Evolutionary conservation across 1,140 invertebrate species (phyloP).

Genomic region (Littorina saxatilis): DNA sequence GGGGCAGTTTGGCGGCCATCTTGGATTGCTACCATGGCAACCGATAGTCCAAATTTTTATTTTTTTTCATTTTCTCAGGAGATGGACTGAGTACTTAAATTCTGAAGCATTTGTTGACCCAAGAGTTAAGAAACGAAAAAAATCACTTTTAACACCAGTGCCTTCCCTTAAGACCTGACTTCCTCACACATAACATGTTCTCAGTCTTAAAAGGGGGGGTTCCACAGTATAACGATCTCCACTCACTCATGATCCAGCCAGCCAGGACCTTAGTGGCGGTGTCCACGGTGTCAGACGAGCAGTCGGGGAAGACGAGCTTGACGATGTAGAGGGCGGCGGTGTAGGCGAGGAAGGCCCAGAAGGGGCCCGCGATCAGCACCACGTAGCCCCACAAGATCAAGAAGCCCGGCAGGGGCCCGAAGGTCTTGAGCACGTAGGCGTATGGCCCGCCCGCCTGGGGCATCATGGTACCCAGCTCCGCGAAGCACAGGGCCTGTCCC

Average conservation of each 20-base stretch:
- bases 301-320: slow-evolving; percentile 63
- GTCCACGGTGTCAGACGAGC: slow-evolving; percentile 51
- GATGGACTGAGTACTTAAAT: too few relatives aligned
- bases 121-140: too few relatives aligned
- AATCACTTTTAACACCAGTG: too few relatives aligned
- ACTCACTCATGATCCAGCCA: slow-evolving; percentile 68
- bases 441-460: slow-evolving; percentile 98
- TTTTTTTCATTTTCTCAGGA: too few relatives aligned
- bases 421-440: slow-evolving; percentile 94
- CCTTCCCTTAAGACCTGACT: too few relatives aligned
- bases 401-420: slow-evolving; percentile 91
- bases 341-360: slow-evolving; percentile 75
- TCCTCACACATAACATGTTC: too few relatives aligned
- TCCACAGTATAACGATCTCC: too few relatives aligned
- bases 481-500: slow-evolving; percentile 95
- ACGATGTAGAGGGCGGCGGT: slow-evolving; percentile 69
- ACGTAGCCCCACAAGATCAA: slow-evolving; percentile 92
- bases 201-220: too few relatives aligned
- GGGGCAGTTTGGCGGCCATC: too few relatives aligned
- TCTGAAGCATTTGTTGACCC: too few relatives aligned
- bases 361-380: slow-evolving; percentile 83
- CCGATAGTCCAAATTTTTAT: too few relatives aligned
- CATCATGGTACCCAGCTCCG: slow-evolving; percentile 95
- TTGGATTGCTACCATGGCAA: too few relatives aligned
- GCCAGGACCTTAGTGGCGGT: slow-evolving; percentile 61